Evolutionary conservation across 2,113 vertebrate genomes (phyloP).

Genomic region (Tor tambroides): DNA sequence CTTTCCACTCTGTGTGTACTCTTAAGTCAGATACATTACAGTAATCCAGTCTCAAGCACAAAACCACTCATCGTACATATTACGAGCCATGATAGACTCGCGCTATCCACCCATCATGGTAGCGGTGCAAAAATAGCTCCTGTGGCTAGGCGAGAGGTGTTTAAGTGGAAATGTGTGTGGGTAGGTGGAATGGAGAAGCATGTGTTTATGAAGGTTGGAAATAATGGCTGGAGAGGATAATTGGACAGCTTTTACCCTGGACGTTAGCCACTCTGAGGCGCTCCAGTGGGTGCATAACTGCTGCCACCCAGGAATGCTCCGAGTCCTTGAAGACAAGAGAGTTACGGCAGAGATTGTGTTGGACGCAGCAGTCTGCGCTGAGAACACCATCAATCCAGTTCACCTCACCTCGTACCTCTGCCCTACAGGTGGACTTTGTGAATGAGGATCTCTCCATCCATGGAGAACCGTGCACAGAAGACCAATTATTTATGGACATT

Average conservation of each 20-base stretch:
- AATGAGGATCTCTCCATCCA: background rate
- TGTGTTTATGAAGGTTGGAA: conserved; percentile 54
- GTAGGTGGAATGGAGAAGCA: conserved; percentile 38
- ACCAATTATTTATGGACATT: conserved; percentile 5
- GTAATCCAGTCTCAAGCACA: conserved; percentile 52
- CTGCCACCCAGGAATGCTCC: conserved; percentile 9
- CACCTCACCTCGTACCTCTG: conserved; percentile 13
- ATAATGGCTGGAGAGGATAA: conserved; percentile 56
- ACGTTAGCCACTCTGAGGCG: conserved; percentile 45
- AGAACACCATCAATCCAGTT: conserved; percentile 46
- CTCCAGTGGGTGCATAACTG: conserved; percentile 34
- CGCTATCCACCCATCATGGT: conserved; percentile 19
- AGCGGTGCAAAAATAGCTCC: conserved; percentile 50
- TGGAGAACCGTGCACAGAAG: background rate
- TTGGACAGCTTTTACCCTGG: conserved; percentile 52
- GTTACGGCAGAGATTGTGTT: conserved; percentile 53
- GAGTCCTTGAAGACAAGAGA: conserved; percentile 55
- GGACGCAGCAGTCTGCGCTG: conserved; percentile 42
- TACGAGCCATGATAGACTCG: conserved; percentile 47
- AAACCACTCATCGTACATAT: conserved; percentile 53
- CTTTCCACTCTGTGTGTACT: conserved; percentile 43
- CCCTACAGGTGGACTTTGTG: conserved; percentile 30
- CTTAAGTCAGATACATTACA: conserved; percentile 47
- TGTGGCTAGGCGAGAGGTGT: conserved; percentile 11
- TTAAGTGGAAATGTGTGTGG: conserved; percentile 38